Evolutionary conservation across 2,888 invertebrate genomes (phyloP).

Genomic region (Selenia dentaria): DNA sequence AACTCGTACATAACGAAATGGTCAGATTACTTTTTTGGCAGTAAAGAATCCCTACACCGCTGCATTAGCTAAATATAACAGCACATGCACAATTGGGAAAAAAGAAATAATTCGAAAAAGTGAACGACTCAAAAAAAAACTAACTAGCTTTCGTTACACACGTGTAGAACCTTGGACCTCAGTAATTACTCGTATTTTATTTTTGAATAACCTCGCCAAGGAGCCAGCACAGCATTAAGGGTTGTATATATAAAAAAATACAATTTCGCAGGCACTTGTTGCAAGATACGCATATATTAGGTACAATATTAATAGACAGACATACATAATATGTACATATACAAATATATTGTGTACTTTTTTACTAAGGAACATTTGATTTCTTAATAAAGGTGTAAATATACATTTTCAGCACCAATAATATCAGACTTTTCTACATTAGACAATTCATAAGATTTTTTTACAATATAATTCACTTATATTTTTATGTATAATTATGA

Average conservation of each 20-base stretch:
- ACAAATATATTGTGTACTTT: not conserved
- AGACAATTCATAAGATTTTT: not conserved
- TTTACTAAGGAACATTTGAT: not conserved
- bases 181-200: no score
- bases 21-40: no score
- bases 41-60: no score
- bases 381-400: not conserved
- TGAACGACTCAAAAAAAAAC: no score
- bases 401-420: conserved; percentile 13
- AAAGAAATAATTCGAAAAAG: no score
- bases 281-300: not conserved
- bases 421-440: conserved; percentile 17
- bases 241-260: not conserved
- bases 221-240: not conserved
- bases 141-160: no score
- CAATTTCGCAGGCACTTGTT: not conserved
- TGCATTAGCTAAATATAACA: no score
- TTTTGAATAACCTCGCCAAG: not conserved
- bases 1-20: no score
- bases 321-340: not conserved
- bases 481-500: not conserved
- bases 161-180: no score
- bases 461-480: not conserved
- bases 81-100: no score
- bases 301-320: not conserved